Percentiles rank a stretch among this genome's conserved stretches.
These are phyloP conservation scores for Macheiramphus alcinus DNA, from an alignment of 2,113 vertebrate genomes.

Conservation along the genomic window DNA sequence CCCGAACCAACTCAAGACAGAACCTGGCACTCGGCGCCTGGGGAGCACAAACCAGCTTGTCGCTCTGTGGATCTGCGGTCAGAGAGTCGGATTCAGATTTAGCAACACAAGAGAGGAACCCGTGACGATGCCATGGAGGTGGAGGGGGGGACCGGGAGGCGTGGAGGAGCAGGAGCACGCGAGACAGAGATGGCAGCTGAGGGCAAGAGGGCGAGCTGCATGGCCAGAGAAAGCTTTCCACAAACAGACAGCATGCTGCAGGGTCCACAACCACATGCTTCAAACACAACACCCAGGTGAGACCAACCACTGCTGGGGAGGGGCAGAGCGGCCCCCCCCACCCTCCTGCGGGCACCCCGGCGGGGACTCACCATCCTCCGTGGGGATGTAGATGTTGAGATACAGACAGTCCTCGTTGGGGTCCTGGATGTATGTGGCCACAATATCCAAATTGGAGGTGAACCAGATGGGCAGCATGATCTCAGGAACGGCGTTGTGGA, in stretches of 20 bases:
- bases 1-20: constrained; percentile 60
- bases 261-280: constrained; percentile 85
- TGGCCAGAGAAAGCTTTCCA: constrained; percentile 67
- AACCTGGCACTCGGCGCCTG: constrained; percentile 56
- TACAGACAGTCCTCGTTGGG: constrained; percentile 99
- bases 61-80: constrained; percentile 57
- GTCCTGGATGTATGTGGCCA: constrained; percentile 97
- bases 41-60: constrained; percentile 63
- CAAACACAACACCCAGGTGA: constrained; percentile 79
- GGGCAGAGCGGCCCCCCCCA: not conserved
- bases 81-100: constrained; percentile 66
- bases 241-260: constrained; percentile 86
- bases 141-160: not conserved
- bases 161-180: not conserved
- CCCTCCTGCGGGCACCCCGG: constrained; percentile 28
- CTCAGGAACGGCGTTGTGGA: constrained; percentile 96
- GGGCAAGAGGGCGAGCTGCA: constrained; percentile 37
- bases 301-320: constrained; percentile 44
- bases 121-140: constrained; percentile 76
- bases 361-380: constrained; percentile 98
- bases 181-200: constrained; percentile 39
- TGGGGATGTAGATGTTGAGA: constrained; percentile 98
- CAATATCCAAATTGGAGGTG: constrained; percentile 98
- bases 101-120: constrained; percentile 85
- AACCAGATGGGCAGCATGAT: constrained; percentile 99